Evolutionary conservation across 2,797 vertebrate species (phyloP).

Genomic region (Microchirus variegatus): DNA sequence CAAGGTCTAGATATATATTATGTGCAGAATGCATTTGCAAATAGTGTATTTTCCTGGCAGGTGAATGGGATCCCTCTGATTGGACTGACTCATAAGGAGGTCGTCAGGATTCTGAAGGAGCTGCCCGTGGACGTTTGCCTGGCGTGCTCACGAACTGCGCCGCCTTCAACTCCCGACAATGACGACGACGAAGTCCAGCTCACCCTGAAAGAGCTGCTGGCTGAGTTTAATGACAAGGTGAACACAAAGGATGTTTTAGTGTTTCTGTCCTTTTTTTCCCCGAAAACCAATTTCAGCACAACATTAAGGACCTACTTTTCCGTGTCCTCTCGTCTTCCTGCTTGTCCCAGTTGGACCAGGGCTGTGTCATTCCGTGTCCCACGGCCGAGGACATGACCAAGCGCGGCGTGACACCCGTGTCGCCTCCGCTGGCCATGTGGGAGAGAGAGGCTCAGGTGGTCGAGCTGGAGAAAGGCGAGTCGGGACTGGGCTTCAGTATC

Average conservation of each 20-base stretch:
- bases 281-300: too few relatives aligned
- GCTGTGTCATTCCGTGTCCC: conserved; percentile 71
- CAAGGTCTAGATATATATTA: not conserved
- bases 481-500: conserved; percentile 96
- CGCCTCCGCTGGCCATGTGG: conserved; percentile 92
- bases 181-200: conserved; percentile 67
- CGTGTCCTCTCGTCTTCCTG: not conserved
- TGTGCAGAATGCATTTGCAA: not conserved
- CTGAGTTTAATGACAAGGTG: conserved; percentile 80
- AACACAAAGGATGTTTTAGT: not conserved
- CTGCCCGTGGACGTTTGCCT: conserved; percentile 86
- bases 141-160: conserved; percentile 85
- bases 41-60: conserved; percentile 62
- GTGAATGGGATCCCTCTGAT: conserved; percentile 92
- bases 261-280: too few relatives aligned
- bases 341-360: conserved; percentile 72
- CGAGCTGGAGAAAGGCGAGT: conserved; percentile 89
- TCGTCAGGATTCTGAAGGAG: conserved; percentile 90
- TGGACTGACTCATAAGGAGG: conserved; percentile 92
- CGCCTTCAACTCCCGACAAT: conserved; percentile 58
- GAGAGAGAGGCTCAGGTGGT: conserved; percentile 87
- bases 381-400: conserved; percentile 79
- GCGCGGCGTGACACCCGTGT: conserved; percentile 75
- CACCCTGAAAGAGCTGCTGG: conserved; percentile 78
- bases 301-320: too few relatives aligned